Base-by-base conservation (phyloP, 2,113 vertebrate genomes). In the Naja naja region DNA sequence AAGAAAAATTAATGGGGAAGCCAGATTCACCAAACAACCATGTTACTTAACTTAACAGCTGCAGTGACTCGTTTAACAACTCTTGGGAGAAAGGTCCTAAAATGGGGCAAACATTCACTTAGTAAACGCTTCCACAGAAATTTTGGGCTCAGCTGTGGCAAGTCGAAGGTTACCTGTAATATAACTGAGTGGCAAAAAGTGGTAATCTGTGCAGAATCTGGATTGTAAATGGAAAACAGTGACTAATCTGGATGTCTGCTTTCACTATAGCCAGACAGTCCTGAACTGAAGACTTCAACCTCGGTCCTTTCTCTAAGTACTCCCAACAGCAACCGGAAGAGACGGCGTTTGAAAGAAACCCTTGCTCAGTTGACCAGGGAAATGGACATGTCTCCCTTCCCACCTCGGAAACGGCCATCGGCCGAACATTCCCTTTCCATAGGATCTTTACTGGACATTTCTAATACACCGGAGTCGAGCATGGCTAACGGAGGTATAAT, bases 361-460 rank as follows among this genome's bases (percentile, higher is more conserved):
- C 98, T 99, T 89, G 99, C 99, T 20, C 99, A 99, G 88, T 97
- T 99, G 92, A 97, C 98, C 53, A 98, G 98, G 94, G 99, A 99
- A 95, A 98, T 98, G 0, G 99, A 99, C 89, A 95, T 99, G 92
- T 99, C 99, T 0, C 99, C 99, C 0, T 99, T 99, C 93, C 99
- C 99, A 1, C 99, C 99, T 27, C 98, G 99, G 10, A 99, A 99
- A 95, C 98, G 99, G 30, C 98, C 98, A 0, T 99, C 99, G 0
- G 99, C 99, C 27, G 99, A 99, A 53, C 98, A 99, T 97, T 99
- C 98, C 0, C 97, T 99, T 92, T 99, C 99, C 0, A 98, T 99
- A 89, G 98, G 98, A 1, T 99, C 99, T 53, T 97, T 99, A 89
- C 97, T 99, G 90, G 99, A 99, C 97, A 99, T 99, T 96, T 99